Evolutionary conservation across 1,140 invertebrate genomes (phyloP), one percentile per base, ranked within the genome.

Genomic region (Parapsyche elsis): DNA sequence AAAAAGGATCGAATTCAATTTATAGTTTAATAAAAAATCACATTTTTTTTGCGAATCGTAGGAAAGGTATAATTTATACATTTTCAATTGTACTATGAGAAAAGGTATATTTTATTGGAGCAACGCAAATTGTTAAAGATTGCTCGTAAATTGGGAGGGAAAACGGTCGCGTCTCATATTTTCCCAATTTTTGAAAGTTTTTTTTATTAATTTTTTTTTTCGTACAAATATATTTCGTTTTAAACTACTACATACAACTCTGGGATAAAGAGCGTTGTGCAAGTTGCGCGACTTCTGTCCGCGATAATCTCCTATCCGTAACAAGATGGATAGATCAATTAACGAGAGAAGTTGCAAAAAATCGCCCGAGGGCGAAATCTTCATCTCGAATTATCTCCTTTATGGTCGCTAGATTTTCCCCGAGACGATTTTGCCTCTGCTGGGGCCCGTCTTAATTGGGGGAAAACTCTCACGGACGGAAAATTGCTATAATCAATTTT

Each of bases 401-500:
- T 67, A 67, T 24, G 10, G 24, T 30, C 21, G 9, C 61, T 24
- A 7, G 24, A 67, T 67, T 67, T 30, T 23, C 61, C 21, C 57
- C 5, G 14, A 9, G 57, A 61, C 57, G 9, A 16, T 61, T n/a
- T 21, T 16, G 21, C 7, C 57, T 21, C 21, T 2, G 21, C 10
- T 61, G 10, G 57, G 16, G 57, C 9, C n/a, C 53, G 53, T 59
- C 53, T 59, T 59, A 59, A 59, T 59, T 21, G 53, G 38, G 26
- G 67, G 38, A 71, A 71, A 71, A 30, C 21, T 21, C 21, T 59
- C 21, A 59, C 53, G 53, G 10, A n/a, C 24, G 24, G 67, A 71
- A 71, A 71, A 71, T 71, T 71, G 67, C 67, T 30, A 45, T 71
- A 71, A 71, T 71, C 67, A 71, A 71, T 71, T 71, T 71, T 71